Evolutionary conservation across 2,888 invertebrate genomes (phyloP).

Genomic region (Mesopsocus fuscifrons): DNA sequence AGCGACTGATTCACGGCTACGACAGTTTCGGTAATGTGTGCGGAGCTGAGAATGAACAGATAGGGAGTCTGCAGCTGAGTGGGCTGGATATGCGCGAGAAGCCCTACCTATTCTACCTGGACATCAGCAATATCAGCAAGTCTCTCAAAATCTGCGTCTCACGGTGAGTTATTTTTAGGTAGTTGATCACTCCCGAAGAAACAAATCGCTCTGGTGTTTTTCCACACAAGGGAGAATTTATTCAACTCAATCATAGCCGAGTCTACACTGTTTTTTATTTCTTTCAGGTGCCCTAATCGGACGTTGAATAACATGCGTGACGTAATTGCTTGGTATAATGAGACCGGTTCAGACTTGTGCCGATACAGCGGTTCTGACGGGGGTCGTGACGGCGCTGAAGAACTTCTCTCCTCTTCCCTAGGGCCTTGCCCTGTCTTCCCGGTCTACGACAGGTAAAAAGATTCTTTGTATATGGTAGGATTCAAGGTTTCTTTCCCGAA

Average conservation of each 20-base stretch:
- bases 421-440: slow-evolving; percentile 68
- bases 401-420: slow-evolving; percentile 24
- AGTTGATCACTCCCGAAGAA: too few relatives aligned
- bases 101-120: slow-evolving; percentile 66
- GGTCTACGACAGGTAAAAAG: slow-evolving; percentile 46
- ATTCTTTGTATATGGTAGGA: too few relatives aligned
- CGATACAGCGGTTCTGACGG: slow-evolving; percentile 24
- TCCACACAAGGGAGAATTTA: too few relatives aligned
- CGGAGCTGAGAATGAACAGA: slow-evolving; percentile 62
- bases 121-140: slow-evolving; percentile 50
- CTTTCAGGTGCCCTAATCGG: slow-evolving; percentile 43
- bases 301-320: slow-evolving; percentile 42
- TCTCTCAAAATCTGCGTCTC: slow-evolving; percentile 80
- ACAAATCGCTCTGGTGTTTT: too few relatives aligned
- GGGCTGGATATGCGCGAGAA: slow-evolving; percentile 64
- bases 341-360: slow-evolving; percentile 59
- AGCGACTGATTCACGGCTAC: slow-evolving; percentile 72
- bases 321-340: slow-evolving; percentile 47
- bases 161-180: too few relatives aligned
- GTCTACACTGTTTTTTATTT: not conserved
- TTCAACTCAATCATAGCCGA: too few relatives aligned
- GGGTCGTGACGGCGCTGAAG: not conserved
- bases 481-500: too few relatives aligned
- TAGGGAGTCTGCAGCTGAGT: slow-evolving; percentile 51
- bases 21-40: slow-evolving; percentile 92